A percentile compares a stretch with the other conserved stretches of the same genome.
phyloP scores from a whole-genome alignment of 2,113 vertebrate genomes.

The Myrmecobius fasciatus region DNA sequence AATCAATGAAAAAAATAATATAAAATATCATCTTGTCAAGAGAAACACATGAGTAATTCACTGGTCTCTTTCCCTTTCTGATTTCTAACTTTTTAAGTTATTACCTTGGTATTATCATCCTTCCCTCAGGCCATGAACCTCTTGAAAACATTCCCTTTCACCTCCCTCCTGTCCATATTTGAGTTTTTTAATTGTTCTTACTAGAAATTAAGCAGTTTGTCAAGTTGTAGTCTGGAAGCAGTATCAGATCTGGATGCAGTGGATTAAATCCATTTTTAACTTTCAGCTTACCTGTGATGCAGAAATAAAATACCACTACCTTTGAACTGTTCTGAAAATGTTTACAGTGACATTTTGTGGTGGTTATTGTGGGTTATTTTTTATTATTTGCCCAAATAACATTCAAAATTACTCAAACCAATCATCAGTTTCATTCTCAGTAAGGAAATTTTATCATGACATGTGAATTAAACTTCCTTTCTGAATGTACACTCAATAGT shows the following conservation, averaged over 20 bases:
- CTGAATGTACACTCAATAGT: not conserved
- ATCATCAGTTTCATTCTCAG: not conserved
- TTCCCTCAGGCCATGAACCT: not conserved
- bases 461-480: not conserved
- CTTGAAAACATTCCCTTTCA: not conserved
- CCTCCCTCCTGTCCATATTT: not conserved
- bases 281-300: not conserved
- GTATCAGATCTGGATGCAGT: not conserved
- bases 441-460: not conserved
- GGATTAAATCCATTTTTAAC: not conserved
- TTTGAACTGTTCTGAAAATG: not conserved
- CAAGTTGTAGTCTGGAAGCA: not conserved
- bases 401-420: not conserved
- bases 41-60: not conserved
- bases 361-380: not conserved
- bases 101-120: not conserved
- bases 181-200: not conserved
- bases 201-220: not conserved
- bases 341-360: not conserved
- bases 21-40: not conserved
- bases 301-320: not conserved
- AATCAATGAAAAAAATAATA: not conserved
- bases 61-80: not conserved
- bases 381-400: not conserved
- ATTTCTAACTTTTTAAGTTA: constrained; percentile 35